Conservation (phyloP, 2,113 vertebrate genomes). For the Festucalex cinctus region DNA sequence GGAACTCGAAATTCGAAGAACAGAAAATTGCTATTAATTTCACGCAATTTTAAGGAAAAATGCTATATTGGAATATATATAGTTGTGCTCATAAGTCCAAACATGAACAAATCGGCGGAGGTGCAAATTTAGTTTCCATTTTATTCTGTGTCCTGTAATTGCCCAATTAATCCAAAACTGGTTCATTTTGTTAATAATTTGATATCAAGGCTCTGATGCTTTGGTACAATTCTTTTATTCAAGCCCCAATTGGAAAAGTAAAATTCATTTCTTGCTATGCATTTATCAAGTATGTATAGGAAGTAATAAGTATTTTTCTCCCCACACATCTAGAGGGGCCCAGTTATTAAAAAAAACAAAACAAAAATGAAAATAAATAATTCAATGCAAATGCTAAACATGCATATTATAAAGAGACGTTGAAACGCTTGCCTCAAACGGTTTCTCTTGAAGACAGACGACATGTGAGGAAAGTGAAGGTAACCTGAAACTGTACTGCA, state of each 20-base stretch:
- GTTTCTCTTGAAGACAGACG: slow-evolving; percentile 24
- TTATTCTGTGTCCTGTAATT: no score
- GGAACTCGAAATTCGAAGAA: no score
- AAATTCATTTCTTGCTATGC: slow-evolving; percentile 37
- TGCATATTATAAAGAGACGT: slow-evolving; percentile 57
- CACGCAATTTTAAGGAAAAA: no score
- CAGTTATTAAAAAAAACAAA: slow-evolving; percentile 37
- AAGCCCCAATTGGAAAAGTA: slow-evolving; percentile 54
- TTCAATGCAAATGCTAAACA: slow-evolving; percentile 50
- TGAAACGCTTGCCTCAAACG: slow-evolving; percentile 26
- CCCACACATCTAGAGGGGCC: slow-evolving; percentile 20
- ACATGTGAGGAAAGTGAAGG: slow-evolving; percentile 28
- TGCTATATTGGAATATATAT: no score
- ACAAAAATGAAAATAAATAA: slow-evolving; percentile 69
- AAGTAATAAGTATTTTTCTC: slow-evolving; percentile 26
- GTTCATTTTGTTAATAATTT: slow-evolving; percentile 21
- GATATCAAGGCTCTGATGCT: slow-evolving; percentile 15
- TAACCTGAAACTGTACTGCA: neutral
- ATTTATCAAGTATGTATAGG: slow-evolving; percentile 13
- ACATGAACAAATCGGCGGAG: no score
- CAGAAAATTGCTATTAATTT: no score
- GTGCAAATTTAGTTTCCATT: no score
- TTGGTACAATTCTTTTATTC: slow-evolving; percentile 55
- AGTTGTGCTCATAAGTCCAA: no score
- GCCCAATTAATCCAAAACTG: neutral